phyloP scores from a whole-genome alignment of 2,888 invertebrate species.

The Philonicus albiceps region DNA sequence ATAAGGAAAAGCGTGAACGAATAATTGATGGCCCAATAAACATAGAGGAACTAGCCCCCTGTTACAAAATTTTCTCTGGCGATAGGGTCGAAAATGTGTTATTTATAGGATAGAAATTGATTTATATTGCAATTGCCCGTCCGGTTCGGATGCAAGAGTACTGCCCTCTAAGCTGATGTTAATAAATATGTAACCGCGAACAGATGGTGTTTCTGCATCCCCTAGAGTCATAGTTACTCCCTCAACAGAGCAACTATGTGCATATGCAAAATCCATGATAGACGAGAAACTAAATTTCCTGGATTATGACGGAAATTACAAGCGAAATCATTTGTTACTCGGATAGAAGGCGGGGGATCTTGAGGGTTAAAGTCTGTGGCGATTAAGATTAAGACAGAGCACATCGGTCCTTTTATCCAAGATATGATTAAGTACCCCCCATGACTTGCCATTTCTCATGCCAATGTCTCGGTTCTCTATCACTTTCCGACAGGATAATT shows the following conservation, averaged over 20 bases:
- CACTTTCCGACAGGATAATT: conserved; percentile 30
- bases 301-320: conserved; percentile 43
- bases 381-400: conserved; percentile 42
- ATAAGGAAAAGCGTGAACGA: background rate
- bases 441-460: conserved; percentile 29
- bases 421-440: conserved; percentile 24
- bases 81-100: background rate
- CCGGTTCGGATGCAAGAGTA: background rate
- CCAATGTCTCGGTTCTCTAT: background rate
- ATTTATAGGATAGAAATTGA: background rate
- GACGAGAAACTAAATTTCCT: conserved; percentile 36
- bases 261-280: conserved; percentile 17
- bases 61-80: background rate
- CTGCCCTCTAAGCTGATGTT: background rate
- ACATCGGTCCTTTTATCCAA: background rate
- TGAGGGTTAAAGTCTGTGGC: conserved; percentile 13
- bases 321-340: conserved; percentile 42
- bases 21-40: conserved; percentile 7
- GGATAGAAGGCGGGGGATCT: background rate
- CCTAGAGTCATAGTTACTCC: background rate
- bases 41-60: background rate
- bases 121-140: background rate
- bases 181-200: conserved; percentile 16
- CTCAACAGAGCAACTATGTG: background rate
- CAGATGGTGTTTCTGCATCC: background rate